These are phyloP conservation scores for Punctoribates punctum DNA, from an alignment of 2,888 invertebrate species.

Conservation along the genomic window DNA sequence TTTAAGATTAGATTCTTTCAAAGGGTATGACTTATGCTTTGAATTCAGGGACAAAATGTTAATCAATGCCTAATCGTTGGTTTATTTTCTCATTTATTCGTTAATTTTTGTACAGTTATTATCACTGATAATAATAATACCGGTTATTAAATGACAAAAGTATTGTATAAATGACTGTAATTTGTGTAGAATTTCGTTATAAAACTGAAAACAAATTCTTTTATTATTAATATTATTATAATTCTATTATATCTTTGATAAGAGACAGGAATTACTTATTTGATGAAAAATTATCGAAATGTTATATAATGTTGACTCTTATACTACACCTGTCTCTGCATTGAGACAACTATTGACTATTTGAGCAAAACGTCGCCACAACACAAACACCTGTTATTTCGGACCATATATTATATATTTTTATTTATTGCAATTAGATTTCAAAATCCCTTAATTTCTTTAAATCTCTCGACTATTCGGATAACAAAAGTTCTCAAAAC, in stretches of 20 bases:
- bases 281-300: not conserved
- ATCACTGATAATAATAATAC: slow-evolving; percentile 9
- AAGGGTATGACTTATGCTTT: slow-evolving; percentile 16
- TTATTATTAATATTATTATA: too few species aligned
- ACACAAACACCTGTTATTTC: slow-evolving; percentile 15
- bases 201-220: not conserved
- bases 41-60: slow-evolving; percentile 32
- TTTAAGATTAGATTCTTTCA: slow-evolving; percentile 10
- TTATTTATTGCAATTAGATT: not conserved
- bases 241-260: not conserved
- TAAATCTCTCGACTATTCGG: not conserved
- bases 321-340: slow-evolving; percentile 11
- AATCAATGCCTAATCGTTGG: slow-evolving; percentile 4
- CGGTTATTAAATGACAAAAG: slow-evolving; percentile 29
- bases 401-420: slow-evolving; percentile 18
- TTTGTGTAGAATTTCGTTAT: slow-evolving; percentile 32
- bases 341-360: not conserved
- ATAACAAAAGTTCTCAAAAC: not conserved
- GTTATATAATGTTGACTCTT: slow-evolving; percentile 14
- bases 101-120: slow-evolving; percentile 33
- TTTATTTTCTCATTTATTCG: slow-evolving; percentile 18
- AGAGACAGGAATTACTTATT: slow-evolving; percentile 11
- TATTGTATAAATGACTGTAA: slow-evolving; percentile 15
- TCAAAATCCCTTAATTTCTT: slow-evolving; percentile 3
- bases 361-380: not conserved